These are phyloP conservation scores for Drosophila kohkoa DNA, from an alignment of 1,140 invertebrate species.

Conservation along the genomic window DNA sequence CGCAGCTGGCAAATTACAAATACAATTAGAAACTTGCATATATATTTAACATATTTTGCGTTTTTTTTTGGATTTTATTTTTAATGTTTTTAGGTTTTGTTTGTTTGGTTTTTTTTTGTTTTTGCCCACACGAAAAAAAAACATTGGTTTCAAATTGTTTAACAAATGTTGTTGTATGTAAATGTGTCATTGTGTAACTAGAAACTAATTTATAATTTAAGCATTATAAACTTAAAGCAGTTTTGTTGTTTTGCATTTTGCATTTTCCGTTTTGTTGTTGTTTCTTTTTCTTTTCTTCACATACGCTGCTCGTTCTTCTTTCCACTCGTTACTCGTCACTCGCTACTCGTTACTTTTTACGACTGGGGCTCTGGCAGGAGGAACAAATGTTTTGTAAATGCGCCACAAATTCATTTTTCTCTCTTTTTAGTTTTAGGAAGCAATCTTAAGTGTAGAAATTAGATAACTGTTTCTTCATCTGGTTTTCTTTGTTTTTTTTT, in stretches of 20 bases:
- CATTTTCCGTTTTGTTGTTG: slow-evolving; percentile 38
- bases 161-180: slow-evolving; percentile 42
- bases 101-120: slow-evolving; percentile 29
- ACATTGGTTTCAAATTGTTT: slow-evolving; percentile 43
- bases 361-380: neutral
- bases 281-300: slow-evolving; percentile 34
- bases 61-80: slow-evolving; percentile 22
- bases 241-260: slow-evolving; percentile 38
- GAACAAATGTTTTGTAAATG: slow-evolving; percentile 19
- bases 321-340: neutral
- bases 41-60: slow-evolving; percentile 50
- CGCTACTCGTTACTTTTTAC: neutral
- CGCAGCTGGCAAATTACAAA: slow-evolving; percentile 33
- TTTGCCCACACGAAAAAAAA: slow-evolving; percentile 37
- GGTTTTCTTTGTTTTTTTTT: neutral
- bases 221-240: slow-evolving; percentile 79
- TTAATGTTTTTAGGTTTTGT: slow-evolving; percentile 22
- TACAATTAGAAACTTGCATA: slow-evolving; percentile 43
- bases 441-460: slow-evolving; percentile 10
- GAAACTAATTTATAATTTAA: slow-evolving; percentile 75
- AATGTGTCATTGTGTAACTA: slow-evolving; percentile 48
- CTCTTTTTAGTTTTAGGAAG: neutral
- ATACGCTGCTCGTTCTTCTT: slow-evolving; percentile 12
- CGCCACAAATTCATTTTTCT: slow-evolving; percentile 7
- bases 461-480: slow-evolving; percentile 4